Evolutionary conservation across 2,797 vertebrate genomes (phyloP).

Genomic region (Acestrorhynchus altus): DNA sequence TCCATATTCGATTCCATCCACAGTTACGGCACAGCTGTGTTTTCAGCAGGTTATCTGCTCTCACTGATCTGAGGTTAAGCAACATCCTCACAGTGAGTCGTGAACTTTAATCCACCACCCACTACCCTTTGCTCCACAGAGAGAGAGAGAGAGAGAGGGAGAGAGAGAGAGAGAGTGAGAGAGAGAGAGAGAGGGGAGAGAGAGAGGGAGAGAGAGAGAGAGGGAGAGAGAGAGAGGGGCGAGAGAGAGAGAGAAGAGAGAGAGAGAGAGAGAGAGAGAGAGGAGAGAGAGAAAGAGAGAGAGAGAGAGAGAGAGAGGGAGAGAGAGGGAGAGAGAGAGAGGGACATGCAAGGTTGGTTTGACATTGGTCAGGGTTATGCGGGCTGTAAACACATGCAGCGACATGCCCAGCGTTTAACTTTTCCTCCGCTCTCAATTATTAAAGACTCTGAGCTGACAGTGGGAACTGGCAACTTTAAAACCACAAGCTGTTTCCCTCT

Average conservation of each 20-base stretch:
- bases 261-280: conserved; percentile 3
- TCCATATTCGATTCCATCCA: too few relatives aligned
- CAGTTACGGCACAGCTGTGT: neutral
- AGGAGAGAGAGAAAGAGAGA: too few relatives aligned
- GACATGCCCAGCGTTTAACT: conserved; percentile 39
- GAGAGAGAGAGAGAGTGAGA: neutral
- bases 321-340: conserved; percentile 33
- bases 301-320: neutral
- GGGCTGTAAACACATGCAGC: conserved; percentile 26
- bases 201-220: neutral
- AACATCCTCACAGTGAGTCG: neutral
- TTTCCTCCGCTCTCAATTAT: conserved; percentile 48
- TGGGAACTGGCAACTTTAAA: conserved; percentile 26
- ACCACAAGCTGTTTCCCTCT: neutral
- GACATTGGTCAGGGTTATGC: conserved; percentile 40
- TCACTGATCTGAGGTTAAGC: neutral
- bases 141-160: neutral
- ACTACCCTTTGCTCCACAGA: neutral
- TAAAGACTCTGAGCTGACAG: conserved; percentile 51
- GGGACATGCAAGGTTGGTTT: neutral
- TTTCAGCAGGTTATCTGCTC: too few relatives aligned
- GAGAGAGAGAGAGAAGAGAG: neutral
- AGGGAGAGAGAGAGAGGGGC: conserved; percentile 41
- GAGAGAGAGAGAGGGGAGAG: too few relatives aligned
- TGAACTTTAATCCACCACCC: neutral